These are phyloP conservation scores for Drosophila nigricruria DNA, from an alignment of 2,888 invertebrate species.

Conservation along the genomic window DNA sequence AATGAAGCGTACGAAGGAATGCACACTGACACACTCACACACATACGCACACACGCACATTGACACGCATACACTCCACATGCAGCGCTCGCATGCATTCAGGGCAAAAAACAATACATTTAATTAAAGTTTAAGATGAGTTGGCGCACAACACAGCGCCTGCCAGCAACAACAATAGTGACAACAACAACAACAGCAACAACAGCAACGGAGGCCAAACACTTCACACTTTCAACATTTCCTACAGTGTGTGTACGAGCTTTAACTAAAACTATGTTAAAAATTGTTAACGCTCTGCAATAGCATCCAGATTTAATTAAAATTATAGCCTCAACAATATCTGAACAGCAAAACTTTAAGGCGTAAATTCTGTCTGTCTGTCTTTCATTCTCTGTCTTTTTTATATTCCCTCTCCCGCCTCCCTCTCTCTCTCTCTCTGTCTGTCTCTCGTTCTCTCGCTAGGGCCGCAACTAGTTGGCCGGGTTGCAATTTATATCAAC, in stretches of 20 bases:
- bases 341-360: constrained; percentile 65
- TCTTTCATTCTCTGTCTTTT: constrained; percentile 13
- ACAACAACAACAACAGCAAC: constrained; percentile 8
- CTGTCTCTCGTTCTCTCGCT: background rate
- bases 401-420: background rate
- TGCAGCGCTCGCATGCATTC: constrained; percentile 14
- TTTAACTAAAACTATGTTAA: constrained; percentile 62
- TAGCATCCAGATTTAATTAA: constrained; percentile 71
- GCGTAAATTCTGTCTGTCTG: constrained; percentile 63
- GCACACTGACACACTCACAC: constrained; percentile 29
- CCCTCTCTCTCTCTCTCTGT: background rate
- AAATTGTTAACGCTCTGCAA: constrained; percentile 62
- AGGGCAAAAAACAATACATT: constrained; percentile 75
- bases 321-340: constrained; percentile 76
- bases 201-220: constrained; percentile 17
- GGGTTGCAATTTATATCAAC: constrained; percentile 64
- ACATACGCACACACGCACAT: constrained; percentile 9
- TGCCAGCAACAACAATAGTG: constrained; percentile 19
- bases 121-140: constrained; percentile 79
- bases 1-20: constrained; percentile 70
- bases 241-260: constrained; percentile 33
- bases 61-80: constrained; percentile 8
- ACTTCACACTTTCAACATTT: constrained; percentile 43
- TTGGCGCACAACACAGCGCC: constrained; percentile 57
- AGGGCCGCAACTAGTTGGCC: constrained; percentile 28